These are phyloP conservation scores for Brachylomia viminalis DNA, from an alignment of 2,888 invertebrate species.

Conservation along the genomic window DNA sequence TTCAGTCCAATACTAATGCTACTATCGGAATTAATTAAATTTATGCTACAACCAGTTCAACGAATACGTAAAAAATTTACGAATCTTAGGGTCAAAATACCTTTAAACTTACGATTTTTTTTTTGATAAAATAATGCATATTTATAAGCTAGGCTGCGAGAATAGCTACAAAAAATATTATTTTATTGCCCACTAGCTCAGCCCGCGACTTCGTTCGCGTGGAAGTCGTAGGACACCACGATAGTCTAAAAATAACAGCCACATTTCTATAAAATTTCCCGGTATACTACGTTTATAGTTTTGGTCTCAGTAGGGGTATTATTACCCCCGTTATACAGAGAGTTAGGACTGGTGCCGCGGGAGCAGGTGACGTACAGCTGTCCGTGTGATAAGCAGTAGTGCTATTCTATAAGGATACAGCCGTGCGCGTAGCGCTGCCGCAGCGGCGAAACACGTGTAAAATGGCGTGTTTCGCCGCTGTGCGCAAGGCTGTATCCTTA, in stretches of 20 bases:
- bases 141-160: slow-evolving; percentile 4
- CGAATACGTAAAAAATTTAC: slow-evolving; percentile 2
- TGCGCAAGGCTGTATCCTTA: too few relatives aligned
- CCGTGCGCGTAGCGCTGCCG: too few relatives aligned
- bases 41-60: slow-evolving; percentile 12
- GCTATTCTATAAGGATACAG: too few relatives aligned
- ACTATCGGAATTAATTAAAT: background rate
- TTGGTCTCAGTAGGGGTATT: background rate
- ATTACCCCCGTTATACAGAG: background rate
- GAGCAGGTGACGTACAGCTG: too few relatives aligned
- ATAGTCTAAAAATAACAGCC: background rate
- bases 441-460: too few relatives aligned
- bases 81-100: slow-evolving; percentile 18
- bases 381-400: background rate
- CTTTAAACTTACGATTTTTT: background rate
- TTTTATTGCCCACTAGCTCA: slow-evolving; percentile 7
- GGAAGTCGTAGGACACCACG: background rate
- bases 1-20: background rate
- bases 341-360: too few relatives aligned
- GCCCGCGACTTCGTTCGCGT: background rate
- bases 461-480: too few relatives aligned
- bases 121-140: background rate
- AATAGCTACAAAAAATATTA: background rate
- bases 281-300: background rate
- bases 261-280: background rate